These are phyloP conservation scores for Rapana venosa DNA, from an alignment of 2,888 invertebrate genomes.

Conservation along the genomic window DNA sequence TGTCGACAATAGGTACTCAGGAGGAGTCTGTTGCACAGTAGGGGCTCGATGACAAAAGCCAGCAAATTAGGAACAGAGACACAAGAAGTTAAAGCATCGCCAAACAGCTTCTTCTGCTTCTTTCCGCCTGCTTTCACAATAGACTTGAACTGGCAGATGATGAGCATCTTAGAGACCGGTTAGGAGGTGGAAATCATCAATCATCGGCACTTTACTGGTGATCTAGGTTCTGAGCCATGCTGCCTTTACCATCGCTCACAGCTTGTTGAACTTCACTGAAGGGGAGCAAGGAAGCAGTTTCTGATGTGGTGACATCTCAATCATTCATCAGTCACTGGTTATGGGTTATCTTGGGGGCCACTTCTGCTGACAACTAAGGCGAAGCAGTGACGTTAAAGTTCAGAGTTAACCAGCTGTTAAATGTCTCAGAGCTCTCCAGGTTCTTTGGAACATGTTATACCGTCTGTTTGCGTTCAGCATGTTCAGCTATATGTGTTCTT, in stretches of 20 bases:
- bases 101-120: not conserved
- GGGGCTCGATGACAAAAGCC: not conserved
- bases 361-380: too few species aligned
- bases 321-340: too few species aligned
- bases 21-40: not conserved
- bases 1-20: slow-evolving; percentile 13
- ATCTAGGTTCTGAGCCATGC: not conserved
- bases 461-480: too few species aligned
- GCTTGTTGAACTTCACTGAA: not conserved
- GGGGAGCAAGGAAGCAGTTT: not conserved
- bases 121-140: not conserved
- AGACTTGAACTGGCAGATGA: not conserved
- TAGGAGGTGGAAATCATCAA: not conserved
- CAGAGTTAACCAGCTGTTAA: too few species aligned
- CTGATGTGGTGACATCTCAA: not conserved
- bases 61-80: slow-evolving; percentile 10
- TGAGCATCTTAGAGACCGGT: not conserved
- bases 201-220: not conserved
- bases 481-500: too few species aligned
- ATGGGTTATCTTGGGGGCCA: too few species aligned
- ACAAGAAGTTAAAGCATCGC: not conserved
- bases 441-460: too few species aligned
- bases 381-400: too few species aligned
- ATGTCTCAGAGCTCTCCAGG: too few species aligned
- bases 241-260: not conserved